A percentile compares a stretch with the other conserved stretches of the same genome.
These are phyloP conservation scores for Drosophila serrata DNA, from an alignment of 1,140 invertebrate species.

Conservation along the genomic window DNA sequence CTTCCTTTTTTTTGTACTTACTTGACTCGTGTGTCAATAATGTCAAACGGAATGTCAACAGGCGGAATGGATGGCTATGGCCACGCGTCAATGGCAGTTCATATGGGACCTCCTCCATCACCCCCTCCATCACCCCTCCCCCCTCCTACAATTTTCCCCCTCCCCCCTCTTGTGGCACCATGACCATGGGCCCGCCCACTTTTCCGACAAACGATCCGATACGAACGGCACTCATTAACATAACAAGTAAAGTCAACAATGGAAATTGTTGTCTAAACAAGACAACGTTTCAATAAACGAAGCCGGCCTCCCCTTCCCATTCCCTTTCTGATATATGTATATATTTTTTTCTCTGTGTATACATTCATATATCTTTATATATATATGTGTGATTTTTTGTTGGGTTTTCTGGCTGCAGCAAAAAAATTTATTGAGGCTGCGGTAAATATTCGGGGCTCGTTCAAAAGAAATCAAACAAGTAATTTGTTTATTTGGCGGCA, in stretches of 20 bases:
- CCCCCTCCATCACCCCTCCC: not conserved
- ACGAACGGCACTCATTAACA: slow-evolving; percentile 69
- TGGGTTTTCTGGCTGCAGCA: slow-evolving; percentile 57
- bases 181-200: slow-evolving; percentile 26
- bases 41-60: slow-evolving; percentile 80
- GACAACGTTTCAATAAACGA: slow-evolving; percentile 76
- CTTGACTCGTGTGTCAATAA: slow-evolving; percentile 79
- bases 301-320: slow-evolving; percentile 30
- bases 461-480: slow-evolving; percentile 83
- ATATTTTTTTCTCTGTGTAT: slow-evolving; percentile 2
- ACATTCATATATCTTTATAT: not conserved
- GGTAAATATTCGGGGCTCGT: slow-evolving; percentile 82
- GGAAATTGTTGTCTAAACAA: slow-evolving; percentile 83
- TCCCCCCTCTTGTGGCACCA: not conserved
- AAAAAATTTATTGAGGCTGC: slow-evolving; percentile 83
- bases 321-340: not conserved
- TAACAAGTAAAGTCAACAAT: slow-evolving; percentile 83
- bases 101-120: slow-evolving; percentile 7
- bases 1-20: slow-evolving; percentile 1
- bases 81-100: slow-evolving; percentile 66
- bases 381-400: not conserved
- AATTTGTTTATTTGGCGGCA: slow-evolving; percentile 79
- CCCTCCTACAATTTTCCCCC: not conserved
- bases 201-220: slow-evolving; percentile 43
- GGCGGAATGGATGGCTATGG: slow-evolving; percentile 43